Evolutionary conservation across 2,888 invertebrate species (phyloP).

Genomic region (Dryobota labecula): DNA sequence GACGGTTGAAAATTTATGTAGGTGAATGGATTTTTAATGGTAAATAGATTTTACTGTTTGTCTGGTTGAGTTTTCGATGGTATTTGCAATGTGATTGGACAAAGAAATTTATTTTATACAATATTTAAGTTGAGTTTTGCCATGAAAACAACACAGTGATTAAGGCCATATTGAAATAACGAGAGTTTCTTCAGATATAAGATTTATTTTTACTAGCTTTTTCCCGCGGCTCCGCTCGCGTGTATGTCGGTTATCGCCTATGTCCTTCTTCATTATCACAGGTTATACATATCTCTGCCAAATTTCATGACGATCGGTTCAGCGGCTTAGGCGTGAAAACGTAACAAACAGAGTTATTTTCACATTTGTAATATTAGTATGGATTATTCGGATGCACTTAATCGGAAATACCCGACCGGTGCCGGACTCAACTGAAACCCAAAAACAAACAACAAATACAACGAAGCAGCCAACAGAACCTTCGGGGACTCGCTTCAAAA

Average conservation of each 20-base stretch:
- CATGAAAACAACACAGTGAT: background rate
- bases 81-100: background rate
- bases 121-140: too few species aligned
- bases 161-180: background rate
- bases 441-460: background rate
- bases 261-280: too few species aligned
- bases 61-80: background rate
- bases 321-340: too few species aligned
- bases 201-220: too few species aligned
- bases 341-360: too few species aligned
- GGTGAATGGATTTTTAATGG: constrained; percentile 38
- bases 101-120: background rate
- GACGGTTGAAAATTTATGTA: constrained; percentile 37
- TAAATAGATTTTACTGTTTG: constrained; percentile 26
- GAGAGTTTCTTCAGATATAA: background rate
- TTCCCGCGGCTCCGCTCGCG: too few species aligned
- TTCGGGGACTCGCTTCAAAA: background rate
- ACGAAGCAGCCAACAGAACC: background rate
- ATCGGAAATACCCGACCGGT: background rate
- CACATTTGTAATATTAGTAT: too few species aligned
- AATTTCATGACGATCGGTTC: too few species aligned
- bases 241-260: too few species aligned
- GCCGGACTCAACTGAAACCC: background rate
- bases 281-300: too few species aligned
- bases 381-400: background rate